These are phyloP conservation scores for Tragelaphus buxtoni DNA, from an alignment of 2,113 vertebrate species.

Conservation along the genomic window DNA sequence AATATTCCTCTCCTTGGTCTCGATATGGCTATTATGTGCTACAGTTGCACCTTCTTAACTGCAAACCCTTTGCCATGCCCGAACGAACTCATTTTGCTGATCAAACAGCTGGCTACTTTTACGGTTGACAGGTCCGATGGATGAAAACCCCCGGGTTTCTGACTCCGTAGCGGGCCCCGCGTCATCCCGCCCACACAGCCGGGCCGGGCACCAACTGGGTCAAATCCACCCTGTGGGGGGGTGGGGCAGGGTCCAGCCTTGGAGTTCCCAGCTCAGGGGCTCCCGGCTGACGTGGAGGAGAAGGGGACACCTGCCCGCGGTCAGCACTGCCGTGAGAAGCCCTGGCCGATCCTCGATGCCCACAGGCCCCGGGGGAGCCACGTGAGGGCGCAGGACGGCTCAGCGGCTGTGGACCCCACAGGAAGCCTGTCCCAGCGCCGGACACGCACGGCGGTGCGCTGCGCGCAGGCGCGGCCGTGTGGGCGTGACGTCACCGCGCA, in stretches of 20 bases:
- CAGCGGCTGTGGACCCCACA: accelerated
- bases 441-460: accelerated
- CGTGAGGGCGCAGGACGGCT: background rate
- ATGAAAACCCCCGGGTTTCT: background rate
- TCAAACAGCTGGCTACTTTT: background rate
- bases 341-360: background rate
- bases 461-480: accelerated
- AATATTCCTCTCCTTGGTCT: background rate
- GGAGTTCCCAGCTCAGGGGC: background rate
- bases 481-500: background rate
- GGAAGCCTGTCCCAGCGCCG: accelerated
- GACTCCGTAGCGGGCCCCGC: background rate
- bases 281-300: background rate
- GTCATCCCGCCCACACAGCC: background rate
- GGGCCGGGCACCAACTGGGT: background rate
- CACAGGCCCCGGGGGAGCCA: background rate
- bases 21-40: too few species aligned
- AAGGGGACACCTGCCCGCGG: background rate
- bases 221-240: too few species aligned
- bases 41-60: background rate
- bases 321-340: background rate
- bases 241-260: background rate
- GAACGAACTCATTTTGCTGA: background rate
- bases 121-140: background rate
- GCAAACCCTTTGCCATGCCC: background rate